These are phyloP conservation scores for Lepidostoma basale DNA, from an alignment of 1,140 invertebrate species.

Conservation along the genomic window DNA sequence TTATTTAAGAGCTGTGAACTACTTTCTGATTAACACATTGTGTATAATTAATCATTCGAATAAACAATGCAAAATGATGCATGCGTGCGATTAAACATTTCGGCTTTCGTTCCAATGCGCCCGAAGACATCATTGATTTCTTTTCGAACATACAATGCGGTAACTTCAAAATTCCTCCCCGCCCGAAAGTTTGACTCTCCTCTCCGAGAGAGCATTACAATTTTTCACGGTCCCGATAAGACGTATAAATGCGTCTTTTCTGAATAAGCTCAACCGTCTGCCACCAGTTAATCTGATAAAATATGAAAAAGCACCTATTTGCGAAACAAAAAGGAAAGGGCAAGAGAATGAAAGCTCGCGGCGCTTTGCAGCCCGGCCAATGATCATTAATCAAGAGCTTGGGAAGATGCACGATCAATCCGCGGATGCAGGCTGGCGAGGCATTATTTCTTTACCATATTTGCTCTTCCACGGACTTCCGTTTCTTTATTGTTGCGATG, in stretches of 20 bases:
- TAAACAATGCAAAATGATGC: not conserved
- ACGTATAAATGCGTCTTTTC: slow-evolving; percentile 22
- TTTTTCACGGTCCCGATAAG: slow-evolving; percentile 31
- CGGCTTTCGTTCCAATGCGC: not conserved
- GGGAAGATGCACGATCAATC: slow-evolving; percentile 27
- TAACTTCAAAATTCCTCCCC: not conserved
- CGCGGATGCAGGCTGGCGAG: not conserved
- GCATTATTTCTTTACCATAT: slow-evolving; percentile 21
- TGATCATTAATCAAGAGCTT: slow-evolving; percentile 42
- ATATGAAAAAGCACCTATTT: slow-evolving; percentile 43
- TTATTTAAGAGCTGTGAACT: too few species aligned
- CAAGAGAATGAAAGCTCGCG: slow-evolving; percentile 37
- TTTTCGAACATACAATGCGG: slow-evolving; percentile 1
- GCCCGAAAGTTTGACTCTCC: not conserved
- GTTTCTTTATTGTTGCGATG: slow-evolving; percentile 25
- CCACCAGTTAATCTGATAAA: slow-evolving; percentile 42
- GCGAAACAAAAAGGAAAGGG: slow-evolving; percentile 41
- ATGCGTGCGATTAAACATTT: not conserved
- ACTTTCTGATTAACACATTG: not conserved
- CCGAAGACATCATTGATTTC: slow-evolving; percentile 12
- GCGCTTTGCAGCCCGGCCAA: slow-evolving; percentile 32
- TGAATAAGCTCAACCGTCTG: slow-evolving; percentile 25
- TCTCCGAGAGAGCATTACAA: slow-evolving; percentile 1
- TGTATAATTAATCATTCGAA: not conserved
- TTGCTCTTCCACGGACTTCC: slow-evolving; percentile 19